Percentiles rank a stretch among this genome's conserved stretches.
Conservation (phyloP, 2,113 vertebrate species). For the Chelonoidis abingdonii region DNA sequence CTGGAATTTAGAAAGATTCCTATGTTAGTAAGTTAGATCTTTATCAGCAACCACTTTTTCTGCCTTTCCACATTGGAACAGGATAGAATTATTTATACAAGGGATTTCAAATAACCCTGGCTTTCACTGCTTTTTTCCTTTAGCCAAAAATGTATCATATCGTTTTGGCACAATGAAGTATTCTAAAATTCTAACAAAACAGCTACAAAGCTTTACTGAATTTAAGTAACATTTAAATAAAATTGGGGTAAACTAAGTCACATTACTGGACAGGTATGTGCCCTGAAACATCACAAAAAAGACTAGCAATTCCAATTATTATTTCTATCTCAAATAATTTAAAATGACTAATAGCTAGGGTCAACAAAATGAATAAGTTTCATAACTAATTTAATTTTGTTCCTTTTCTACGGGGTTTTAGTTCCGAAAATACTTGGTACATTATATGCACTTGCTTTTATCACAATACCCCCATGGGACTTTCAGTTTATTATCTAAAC, state of each 20-base stretch:
- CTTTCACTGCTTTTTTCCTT: background rate
- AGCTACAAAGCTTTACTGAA: background rate
- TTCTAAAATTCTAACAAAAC: slow-evolving; percentile 3
- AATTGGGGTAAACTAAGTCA: slow-evolving; percentile 36
- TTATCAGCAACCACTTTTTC: background rate
- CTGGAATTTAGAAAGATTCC: background rate
- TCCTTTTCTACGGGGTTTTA: slow-evolving; percentile 41
- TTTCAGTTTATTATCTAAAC: background rate
- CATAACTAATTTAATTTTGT: slow-evolving; percentile 50
- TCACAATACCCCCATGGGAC: background rate
- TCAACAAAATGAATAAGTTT: slow-evolving; percentile 52
- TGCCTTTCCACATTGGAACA: background rate
- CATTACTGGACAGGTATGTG: background rate
- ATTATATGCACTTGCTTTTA: background rate
- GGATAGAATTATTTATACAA: background rate
- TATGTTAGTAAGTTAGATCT: background rate
- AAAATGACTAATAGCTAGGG: slow-evolving; percentile 45
- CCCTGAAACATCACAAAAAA: slow-evolving; percentile 18
- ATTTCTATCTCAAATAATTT: slow-evolving; percentile 47
- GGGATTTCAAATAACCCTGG: background rate
- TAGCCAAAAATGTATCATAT: slow-evolving; percentile 26
- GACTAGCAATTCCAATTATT: background rate
- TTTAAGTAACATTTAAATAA: slow-evolving; percentile 32
- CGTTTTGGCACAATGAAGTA: background rate
- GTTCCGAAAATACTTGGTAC: background rate